These are phyloP conservation scores for Schlechtendalia chinensis DNA, from an alignment of 1,140 invertebrate genomes.

Conservation along the genomic window DNA sequence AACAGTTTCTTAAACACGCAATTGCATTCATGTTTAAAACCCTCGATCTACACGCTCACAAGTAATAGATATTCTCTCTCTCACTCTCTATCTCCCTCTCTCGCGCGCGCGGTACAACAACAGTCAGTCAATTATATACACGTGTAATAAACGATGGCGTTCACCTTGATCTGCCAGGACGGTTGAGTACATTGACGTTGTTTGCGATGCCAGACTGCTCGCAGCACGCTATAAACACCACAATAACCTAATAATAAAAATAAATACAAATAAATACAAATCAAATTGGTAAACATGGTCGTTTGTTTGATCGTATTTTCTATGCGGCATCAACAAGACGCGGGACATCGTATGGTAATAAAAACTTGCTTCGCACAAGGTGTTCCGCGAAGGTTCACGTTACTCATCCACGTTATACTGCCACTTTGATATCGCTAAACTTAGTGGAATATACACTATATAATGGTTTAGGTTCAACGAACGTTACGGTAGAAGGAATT, in stretches of 20 bases:
- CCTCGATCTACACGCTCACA: background rate
- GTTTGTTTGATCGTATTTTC: background rate
- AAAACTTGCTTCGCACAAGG: background rate
- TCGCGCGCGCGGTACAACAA: too few species aligned
- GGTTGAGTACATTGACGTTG: conserved; percentile 43
- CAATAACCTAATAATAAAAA: conserved; percentile 16
- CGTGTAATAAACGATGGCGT: conserved; percentile 32
- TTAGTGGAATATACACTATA: background rate
- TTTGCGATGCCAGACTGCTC: conserved; percentile 21
- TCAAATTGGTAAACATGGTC: background rate
- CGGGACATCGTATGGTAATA: background rate
- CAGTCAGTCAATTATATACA: conserved; percentile 18
- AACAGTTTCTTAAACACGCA: too few species aligned
- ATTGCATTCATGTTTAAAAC: background rate
- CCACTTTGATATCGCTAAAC: too few species aligned
- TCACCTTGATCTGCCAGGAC: conserved; percentile 43
- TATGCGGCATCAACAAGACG: background rate
- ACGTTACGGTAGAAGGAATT: background rate
- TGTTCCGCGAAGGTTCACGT: background rate
- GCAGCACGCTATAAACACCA: conserved; percentile 11
- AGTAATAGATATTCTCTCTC: background rate
- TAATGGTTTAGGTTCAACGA: background rate
- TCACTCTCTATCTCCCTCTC: too few species aligned
- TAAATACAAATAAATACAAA: background rate
- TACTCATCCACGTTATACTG: background rate